phyloP scores from a whole-genome alignment of 2,888 invertebrate genomes.

The Pandemis cinnamomeana region DNA sequence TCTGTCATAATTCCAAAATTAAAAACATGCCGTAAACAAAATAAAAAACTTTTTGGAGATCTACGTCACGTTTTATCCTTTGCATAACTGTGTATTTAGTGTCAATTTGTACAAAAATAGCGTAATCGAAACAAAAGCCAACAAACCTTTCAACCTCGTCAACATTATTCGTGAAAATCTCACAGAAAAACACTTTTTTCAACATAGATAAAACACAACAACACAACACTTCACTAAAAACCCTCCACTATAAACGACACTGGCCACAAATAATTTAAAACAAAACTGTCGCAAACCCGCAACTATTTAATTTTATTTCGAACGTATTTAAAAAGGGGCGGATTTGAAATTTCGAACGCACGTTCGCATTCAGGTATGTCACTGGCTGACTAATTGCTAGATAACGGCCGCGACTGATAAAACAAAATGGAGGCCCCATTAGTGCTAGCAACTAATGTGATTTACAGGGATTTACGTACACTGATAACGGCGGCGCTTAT shows the following conservation, averaged over 20 bases:
- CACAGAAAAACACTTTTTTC: conserved; percentile 64
- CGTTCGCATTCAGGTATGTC: conserved; percentile 60
- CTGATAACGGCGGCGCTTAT: conserved; percentile 31
- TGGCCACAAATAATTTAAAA: conserved; percentile 19
- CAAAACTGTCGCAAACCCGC: conserved; percentile 6
- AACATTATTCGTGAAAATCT: conserved; percentile 53
- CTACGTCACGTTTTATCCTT: no score
- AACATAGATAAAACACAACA: conserved; percentile 51
- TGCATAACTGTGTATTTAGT: no score
- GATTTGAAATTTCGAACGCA: conserved; percentile 41
- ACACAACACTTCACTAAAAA: conserved; percentile 23
- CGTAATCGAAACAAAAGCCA: conserved; percentile 15
- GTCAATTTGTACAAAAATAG: not conserved
- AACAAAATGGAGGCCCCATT: conserved; percentile 51
- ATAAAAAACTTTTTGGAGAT: no score
- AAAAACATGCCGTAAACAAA: not conserved
- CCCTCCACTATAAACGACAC: conserved; percentile 13
- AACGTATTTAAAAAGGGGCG: conserved; percentile 38
- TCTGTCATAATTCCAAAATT: not conserved
- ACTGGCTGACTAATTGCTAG: conserved; percentile 70
- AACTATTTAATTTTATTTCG: conserved; percentile 6
- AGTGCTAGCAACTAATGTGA: conserved; percentile 55
- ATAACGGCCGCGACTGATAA: conserved; percentile 66
- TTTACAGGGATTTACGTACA: conserved; percentile 57
- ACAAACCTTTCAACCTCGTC: conserved; percentile 56